phyloP scores from a whole-genome alignment of 1,140 invertebrate species.

The Centruroides sculpturatus region DNA sequence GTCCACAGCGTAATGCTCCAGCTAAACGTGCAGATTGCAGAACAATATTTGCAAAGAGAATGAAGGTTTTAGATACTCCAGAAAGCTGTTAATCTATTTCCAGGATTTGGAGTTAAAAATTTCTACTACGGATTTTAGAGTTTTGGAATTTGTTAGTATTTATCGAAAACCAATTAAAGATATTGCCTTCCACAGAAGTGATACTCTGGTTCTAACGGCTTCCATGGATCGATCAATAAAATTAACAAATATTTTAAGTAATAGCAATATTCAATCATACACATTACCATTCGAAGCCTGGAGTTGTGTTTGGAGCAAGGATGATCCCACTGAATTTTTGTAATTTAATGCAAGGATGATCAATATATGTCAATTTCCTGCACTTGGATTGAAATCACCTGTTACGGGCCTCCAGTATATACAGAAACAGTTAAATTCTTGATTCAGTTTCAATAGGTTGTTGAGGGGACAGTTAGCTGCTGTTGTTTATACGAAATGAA shows the following conservation, averaged over 20 bases:
- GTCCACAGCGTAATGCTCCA: conserved; percentile 75
- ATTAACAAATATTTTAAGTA: conserved; percentile 43
- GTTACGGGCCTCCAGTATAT: conserved; percentile 27
- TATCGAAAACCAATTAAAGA: conserved; percentile 59
- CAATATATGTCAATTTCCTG: conserved; percentile 24
- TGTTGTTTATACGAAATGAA: too few species aligned
- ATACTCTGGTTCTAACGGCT: conserved; percentile 52
- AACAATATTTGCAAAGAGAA: conserved; percentile 48
- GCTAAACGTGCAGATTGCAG: conserved; percentile 56
- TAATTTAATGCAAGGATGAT: conserved; percentile 58
- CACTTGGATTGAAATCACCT: conserved; percentile 22
- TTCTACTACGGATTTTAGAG: conserved; percentile 15
- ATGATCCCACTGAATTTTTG: conserved; percentile 51
- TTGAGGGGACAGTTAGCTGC: too few species aligned
- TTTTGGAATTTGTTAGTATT: conserved; percentile 37
- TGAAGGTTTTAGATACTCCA: conserved; percentile 46
- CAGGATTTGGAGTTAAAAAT: not conserved
- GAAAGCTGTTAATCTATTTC: conserved; percentile 33
- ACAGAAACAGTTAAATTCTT: too few species aligned
- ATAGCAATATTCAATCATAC: conserved; percentile 28
- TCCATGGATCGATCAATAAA: conserved; percentile 60
- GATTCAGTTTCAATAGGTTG: too few species aligned
- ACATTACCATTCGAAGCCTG: conserved; percentile 45
- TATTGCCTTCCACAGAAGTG: conserved; percentile 51
- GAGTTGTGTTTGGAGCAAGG: conserved; percentile 65